Base-by-base conservation (phyloP, 2,113 vertebrate genomes). In the Bos indicus region DNA sequence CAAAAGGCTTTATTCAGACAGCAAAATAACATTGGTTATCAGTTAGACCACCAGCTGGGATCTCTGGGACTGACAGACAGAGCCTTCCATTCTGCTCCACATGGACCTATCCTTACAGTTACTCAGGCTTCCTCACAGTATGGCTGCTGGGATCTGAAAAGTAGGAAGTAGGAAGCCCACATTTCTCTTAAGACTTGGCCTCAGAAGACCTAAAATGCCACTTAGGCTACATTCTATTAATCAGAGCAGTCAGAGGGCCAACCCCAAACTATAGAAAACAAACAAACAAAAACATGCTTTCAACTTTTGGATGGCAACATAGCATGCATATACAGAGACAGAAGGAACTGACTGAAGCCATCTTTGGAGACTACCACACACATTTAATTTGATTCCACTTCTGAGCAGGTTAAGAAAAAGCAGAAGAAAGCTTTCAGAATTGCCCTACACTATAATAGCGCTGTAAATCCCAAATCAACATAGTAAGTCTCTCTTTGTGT, bases 51-150 rank as follows among this genome's bases (percentile, higher is more conserved):
- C 40, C 80, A 51, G 36, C 9, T 52, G 26, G 28, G 56, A 59
- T 43, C 7, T 54, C 16, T 67, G 48, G 6, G n/a, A 13, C 43
- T 91, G 74, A 46, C 15, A 90, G 15, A 14, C 17, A 43, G 30
- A 92, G 26, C 1, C 16, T 43, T 30, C 4, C 48, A 21, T 26
- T 43, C 7, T 59, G 13, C 28, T 83, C 30, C 28, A 30, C 1
- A 6, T 25, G 48, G 28, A 33, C 21, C n/a, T 25, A 10, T 30
- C 17, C 2, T 12, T 17, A 7, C 0, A 19, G 28, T 0, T 56
- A 5, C 15, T 21, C 9, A 6, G 15, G 14, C 46, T 81, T 85
- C 21, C 5, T 89, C n/a, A 60, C 15, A 71, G 19, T 19, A 56
- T 36, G 19, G 26, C 7, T 8, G 1, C 59, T 64, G 25, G 10